phyloP scores from a whole-genome alignment of 2,797 vertebrate species.

The Argyrosomus regius region DNA sequence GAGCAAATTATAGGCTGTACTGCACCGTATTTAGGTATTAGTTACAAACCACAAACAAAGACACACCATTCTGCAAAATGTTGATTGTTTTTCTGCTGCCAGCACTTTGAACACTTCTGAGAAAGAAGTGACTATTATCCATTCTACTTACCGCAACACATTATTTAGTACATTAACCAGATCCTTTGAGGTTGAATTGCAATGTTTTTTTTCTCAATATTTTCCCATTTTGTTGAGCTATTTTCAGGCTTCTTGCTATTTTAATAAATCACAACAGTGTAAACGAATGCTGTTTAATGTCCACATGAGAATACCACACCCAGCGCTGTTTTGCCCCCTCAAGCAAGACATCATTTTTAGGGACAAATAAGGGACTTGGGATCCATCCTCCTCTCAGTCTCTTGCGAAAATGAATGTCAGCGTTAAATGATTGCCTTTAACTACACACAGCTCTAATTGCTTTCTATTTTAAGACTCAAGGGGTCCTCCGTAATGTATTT shows the following conservation, averaged over 20 bases:
- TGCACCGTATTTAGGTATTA: neutral
- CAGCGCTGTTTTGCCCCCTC: conserved; percentile 14
- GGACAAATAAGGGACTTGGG: conserved; percentile 16
- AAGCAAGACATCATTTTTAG: conserved; percentile 45
- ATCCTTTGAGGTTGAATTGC: neutral
- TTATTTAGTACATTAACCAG: neutral
- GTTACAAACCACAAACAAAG: conserved; percentile 17
- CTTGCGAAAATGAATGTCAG: conserved; percentile 32
- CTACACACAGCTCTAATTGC: conserved; percentile 44
- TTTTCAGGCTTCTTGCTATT: conserved; percentile 15
- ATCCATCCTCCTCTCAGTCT: conserved; percentile 23
- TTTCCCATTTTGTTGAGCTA: conserved; percentile 5
- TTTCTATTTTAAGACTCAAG: conserved; percentile 48
- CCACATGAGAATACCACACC: conserved; percentile 11
- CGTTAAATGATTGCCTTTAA: conserved; percentile 56
- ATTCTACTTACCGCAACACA: conserved; percentile 16
- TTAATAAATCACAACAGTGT: conserved; percentile 28
- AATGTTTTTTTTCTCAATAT: neutral
- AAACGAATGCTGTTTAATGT: conserved; percentile 40
- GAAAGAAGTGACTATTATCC: conserved; percentile 9
- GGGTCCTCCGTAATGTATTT: conserved; percentile 16
- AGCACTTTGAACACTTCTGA: conserved; percentile 13
- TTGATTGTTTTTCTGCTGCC: conserved; percentile 17
- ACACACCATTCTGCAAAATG: neutral
- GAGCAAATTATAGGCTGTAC: conserved; percentile 26